Base-by-base conservation (phyloP, 2,797 vertebrate genomes). In the Fringilla coelebs region DNA sequence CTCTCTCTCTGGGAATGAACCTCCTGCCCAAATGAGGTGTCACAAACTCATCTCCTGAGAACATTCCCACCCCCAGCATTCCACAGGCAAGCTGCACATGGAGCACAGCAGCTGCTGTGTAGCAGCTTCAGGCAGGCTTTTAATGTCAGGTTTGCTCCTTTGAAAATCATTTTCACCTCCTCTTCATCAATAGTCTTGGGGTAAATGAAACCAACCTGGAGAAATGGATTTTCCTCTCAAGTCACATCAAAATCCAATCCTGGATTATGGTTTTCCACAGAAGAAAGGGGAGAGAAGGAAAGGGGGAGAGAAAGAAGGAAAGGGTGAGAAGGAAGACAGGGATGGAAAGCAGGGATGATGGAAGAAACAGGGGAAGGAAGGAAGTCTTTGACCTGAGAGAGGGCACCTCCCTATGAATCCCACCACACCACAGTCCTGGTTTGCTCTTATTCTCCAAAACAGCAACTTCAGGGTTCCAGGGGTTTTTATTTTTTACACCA, bases 401-500 rank as follows among this genome's bases (percentile, higher is more conserved):
- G 7, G 21, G 4, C 31, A 67, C 4, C 5, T 71, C 22, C 7
- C 28, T 26, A 11, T 2, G 6, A 58, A 70, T 12, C 43, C 14
- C 34, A 67, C 22, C 45, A 57, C 0, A 0, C 11, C 43, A 20
- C 1, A 32, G 15, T 25, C 13, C 45, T 41, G 13, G 3, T n/a
- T 63, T 63, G 34, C 41, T 16, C 9, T 41, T 73, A 55, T 63
- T 41, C 65, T 80, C 55, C 52, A 49, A 24, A 75, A 25, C 10
- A 46, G 2, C 13, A 2, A 2, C 43, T 80, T 51, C 5, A 0
- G 19, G n/a, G 7, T 21, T 62, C 54, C n/a, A 49, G 10, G 16
- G 38, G 4, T 28, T 63, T 61, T 21, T 17, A 1, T 11, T 46
- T 71, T 54, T 52, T 1, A 15, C 18, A 48, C 8, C 16, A n/a